These are phyloP conservation scores for Phylloscopus trochilus DNA, from an alignment of 2,113 vertebrate genomes.

Conservation along the genomic window DNA sequence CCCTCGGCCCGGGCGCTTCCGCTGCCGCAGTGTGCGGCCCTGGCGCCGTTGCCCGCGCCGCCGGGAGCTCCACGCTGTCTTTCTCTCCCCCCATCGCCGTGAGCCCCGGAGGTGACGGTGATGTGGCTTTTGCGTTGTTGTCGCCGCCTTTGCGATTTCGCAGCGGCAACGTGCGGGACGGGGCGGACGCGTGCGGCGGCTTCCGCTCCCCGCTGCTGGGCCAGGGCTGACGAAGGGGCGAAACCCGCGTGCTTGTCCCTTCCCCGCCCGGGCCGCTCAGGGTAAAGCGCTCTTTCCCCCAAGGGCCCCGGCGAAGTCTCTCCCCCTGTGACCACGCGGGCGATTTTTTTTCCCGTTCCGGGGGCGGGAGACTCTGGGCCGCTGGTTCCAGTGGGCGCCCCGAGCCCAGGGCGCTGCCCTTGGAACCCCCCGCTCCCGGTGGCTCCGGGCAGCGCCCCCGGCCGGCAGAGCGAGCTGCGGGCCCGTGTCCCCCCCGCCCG, in stretches of 20 bases:
- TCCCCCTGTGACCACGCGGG: accelerated
- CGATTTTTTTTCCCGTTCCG: not conserved
- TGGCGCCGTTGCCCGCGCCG: not conserved
- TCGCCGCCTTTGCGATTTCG: not conserved
- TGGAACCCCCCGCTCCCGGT: not conserved
- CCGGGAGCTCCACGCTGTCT: not conserved
- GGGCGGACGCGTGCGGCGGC: not conserved
- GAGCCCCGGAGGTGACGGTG: not conserved
- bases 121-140: not conserved
- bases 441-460: not conserved
- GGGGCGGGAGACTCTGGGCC: not conserved
- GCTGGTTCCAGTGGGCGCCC: not conserved
- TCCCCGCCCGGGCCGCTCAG: not conserved
- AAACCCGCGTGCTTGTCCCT: not conserved
- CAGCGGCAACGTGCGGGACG: not conserved
- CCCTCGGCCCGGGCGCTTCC: not conserved
- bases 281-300: not conserved
- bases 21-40: slow-evolving; percentile 39
- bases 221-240: not conserved
- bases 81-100: accelerated
- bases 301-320: accelerated
- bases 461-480: not conserved
- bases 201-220: not conserved
- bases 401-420: not conserved
- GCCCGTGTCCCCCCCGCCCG: not conserved